Evolutionary conservation across 2,888 invertebrate species (phyloP).

Genomic region (Acronicta aceris): DNA sequence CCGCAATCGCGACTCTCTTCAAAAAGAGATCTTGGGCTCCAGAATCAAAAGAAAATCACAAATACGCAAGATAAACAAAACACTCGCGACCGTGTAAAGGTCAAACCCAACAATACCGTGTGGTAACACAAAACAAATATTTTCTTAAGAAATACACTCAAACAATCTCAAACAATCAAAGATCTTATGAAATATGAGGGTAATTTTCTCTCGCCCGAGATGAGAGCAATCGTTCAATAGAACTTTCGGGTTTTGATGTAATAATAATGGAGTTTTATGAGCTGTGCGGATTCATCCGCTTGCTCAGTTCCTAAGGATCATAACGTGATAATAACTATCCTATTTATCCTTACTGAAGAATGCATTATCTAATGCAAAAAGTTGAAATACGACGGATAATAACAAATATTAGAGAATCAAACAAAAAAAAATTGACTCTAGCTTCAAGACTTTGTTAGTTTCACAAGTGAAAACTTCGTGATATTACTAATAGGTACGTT

Average conservation of each 20-base stretch:
- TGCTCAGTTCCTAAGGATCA: too few species aligned
- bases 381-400: too few species aligned
- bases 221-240: conserved; percentile 46
- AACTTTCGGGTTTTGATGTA: conserved; percentile 20
- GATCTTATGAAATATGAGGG: conserved; percentile 53
- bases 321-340: too few species aligned
- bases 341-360: too few species aligned
- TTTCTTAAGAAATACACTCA: conserved; percentile 46
- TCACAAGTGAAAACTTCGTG: too few species aligned
- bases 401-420: too few species aligned
- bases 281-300: too few species aligned
- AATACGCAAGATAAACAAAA: conserved; percentile 5
- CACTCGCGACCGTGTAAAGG: conserved; percentile 17
- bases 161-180: conserved; percentile 44
- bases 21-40: not conserved
- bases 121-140: conserved; percentile 45
- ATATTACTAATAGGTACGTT: too few species aligned
- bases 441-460: too few species aligned
- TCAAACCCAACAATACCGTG: conserved; percentile 28
- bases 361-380: too few species aligned
- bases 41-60: not conserved
- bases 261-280: conserved; percentile 10
- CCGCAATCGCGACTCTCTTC: too few species aligned
- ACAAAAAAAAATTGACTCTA: too few species aligned
- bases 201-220: conserved; percentile 46